Base-by-base conservation (phyloP, 1,140 invertebrate species). In the Coenobita brevimanus region DNA sequence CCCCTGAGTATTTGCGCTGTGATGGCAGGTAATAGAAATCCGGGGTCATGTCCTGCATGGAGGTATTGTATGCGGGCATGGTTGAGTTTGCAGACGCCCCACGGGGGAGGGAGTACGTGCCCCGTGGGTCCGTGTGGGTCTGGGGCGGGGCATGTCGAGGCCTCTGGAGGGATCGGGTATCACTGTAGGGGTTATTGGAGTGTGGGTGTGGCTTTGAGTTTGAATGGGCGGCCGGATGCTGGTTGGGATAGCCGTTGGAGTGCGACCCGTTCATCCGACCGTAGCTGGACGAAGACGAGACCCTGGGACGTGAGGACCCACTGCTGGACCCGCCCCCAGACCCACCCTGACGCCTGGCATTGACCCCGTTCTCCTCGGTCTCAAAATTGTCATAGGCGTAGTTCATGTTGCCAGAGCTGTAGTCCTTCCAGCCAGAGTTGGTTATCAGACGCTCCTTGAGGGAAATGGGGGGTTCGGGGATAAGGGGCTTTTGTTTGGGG, bases 21-120 rank as follows among this genome's bases (percentile, higher is more conserved):
- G 97, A 97, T 21, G 97, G 97, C 97, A 98, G 98, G 92, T 98
- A 98, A 92, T 98, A 98, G 92, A 98, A 98, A 92, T 98, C 97
- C 0, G 97, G 96, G 89, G 95, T 94, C 91, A 94, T 69, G 91
- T 93, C 89, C 91, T 85, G 82, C 84, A 82, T 86, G 91, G 73
- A 91, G 89, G 41, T 82, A 82, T 91, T 88, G 92, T 89, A 89
- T n/a, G 85, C 82, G 21, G 80, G 81, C n/a, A 90, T 71, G n/a
- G 80, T 82, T 10, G 89, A 82, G 15, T 82, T 80, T 30, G 89
- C 87, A 64, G 82, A 83, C 38, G 71, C 62, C 15, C 86, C 78
- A 10, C 82, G 69, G 8, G 89, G 86, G 43, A 81, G 78, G 64
- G 87, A 89, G 67, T 90, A 89, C 21, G 87, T 85, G 10, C 76